A percentile compares a stretch with the other conserved stretches of the same genome.
phyloP scores from a whole-genome alignment of 2,888 invertebrate genomes.

The Emmelina monodactyla region DNA sequence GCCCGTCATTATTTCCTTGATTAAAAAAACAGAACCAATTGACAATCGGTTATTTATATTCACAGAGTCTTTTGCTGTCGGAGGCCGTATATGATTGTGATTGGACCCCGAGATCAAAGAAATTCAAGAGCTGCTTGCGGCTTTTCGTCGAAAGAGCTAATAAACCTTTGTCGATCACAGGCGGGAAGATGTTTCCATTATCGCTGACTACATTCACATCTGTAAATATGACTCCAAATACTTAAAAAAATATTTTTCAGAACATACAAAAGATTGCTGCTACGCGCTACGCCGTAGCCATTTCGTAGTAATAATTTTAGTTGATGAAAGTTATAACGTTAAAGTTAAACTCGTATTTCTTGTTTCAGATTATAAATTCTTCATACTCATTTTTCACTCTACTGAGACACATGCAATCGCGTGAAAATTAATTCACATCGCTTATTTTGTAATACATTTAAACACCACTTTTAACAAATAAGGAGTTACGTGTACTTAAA shows the following conservation, averaged over 20 bases:
- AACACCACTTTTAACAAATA: too few species aligned
- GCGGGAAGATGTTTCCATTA: slow-evolving; percentile 40
- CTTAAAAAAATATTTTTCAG: too few species aligned
- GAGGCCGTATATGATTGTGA: slow-evolving; percentile 34
- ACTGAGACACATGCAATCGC: slow-evolving; percentile 34
- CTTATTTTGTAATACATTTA: too few species aligned
- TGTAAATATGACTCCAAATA: slow-evolving; percentile 23
- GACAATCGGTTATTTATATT: too few species aligned
- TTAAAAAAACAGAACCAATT: not conserved
- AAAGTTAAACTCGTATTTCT: slow-evolving; percentile 8
- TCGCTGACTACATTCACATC: slow-evolving; percentile 39
- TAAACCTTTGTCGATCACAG: slow-evolving; percentile 32
- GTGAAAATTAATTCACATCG: slow-evolving; percentile 17
- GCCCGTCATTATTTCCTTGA: not conserved
- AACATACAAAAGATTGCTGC: too few species aligned
- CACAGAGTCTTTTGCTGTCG: slow-evolving; percentile 18
- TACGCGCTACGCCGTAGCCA: too few species aligned
- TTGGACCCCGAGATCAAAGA: slow-evolving; percentile 31
- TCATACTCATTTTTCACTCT: slow-evolving; percentile 44
- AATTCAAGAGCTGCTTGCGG: slow-evolving; percentile 35
- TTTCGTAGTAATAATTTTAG: too few species aligned
- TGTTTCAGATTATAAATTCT: slow-evolving; percentile 45
- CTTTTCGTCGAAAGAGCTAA: slow-evolving; percentile 35
- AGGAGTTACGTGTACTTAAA: too few species aligned
- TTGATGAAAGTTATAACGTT: not conserved